phyloP scores from a whole-genome alignment of 2,113 vertebrate species.

The Hystrix cristata region DNA sequence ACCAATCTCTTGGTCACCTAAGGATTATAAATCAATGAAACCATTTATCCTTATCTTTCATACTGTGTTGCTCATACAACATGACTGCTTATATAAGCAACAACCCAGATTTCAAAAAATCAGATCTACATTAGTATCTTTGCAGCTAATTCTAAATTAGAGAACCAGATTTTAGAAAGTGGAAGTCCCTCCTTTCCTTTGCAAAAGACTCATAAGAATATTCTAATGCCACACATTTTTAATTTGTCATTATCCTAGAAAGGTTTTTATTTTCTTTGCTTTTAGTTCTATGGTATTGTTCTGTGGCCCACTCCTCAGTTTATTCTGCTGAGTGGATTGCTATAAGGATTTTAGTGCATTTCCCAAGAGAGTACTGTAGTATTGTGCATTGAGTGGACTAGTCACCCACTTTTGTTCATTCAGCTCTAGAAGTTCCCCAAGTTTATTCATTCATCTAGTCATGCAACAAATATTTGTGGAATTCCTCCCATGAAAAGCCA shows the following conservation, averaged over 20 bases:
- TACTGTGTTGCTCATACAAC: background rate
- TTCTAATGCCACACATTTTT: background rate
- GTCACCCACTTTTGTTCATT: background rate
- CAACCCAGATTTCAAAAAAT: background rate
- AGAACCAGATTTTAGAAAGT: slow-evolving; percentile 6
- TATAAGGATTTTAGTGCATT: background rate
- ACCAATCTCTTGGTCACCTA: background rate
- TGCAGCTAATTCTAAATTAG: slow-evolving; percentile 11
- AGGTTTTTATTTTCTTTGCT: slow-evolving; percentile 30
- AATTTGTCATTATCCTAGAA: background rate
- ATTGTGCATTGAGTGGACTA: background rate
- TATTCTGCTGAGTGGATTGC: background rate
- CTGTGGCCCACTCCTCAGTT: background rate
- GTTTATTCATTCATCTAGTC: background rate
- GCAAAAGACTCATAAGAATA: slow-evolving; percentile 3
- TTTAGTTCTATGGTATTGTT: background rate
- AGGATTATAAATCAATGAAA: background rate
- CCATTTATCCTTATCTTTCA: background rate
- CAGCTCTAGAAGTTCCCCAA: slow-evolving; percentile 41
- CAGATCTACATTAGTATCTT: background rate
- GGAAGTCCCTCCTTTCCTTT: background rate
- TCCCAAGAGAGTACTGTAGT: background rate
- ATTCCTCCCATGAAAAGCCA: slow-evolving; percentile 29
- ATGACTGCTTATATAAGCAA: background rate
- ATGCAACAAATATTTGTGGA: slow-evolving; percentile 40